A percentile compares a stretch with the other conserved stretches of the same genome.
Conservation (phyloP, 2,113 vertebrate genomes). For the Elgaria multicarinata region DNA sequence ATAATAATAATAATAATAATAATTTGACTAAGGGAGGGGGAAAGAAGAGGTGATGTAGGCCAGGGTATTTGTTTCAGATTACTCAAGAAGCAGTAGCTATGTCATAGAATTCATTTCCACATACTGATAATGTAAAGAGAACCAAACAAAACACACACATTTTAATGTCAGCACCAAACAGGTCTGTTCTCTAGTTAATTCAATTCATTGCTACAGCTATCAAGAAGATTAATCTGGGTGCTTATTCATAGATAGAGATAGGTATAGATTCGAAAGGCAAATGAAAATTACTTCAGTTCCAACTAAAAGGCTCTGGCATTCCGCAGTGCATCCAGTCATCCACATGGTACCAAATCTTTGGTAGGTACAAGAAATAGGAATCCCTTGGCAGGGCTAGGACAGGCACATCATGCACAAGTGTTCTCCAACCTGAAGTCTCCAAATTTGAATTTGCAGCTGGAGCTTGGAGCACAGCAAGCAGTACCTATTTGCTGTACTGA, state of each 20-base stretch:
- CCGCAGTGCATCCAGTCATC: background rate
- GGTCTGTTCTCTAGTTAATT: slow-evolving; percentile 49
- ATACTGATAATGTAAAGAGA: background rate
- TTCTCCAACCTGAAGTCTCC: background rate
- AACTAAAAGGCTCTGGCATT: background rate
- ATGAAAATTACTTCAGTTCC: background rate
- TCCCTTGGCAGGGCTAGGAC: background rate
- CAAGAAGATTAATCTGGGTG: slow-evolving; percentile 34
- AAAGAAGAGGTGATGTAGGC: background rate
- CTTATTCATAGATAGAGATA: background rate
- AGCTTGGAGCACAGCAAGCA: background rate
- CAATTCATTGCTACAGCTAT: slow-evolving; percentile 56
- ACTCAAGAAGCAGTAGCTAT: background rate
- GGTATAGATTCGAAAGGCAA: background rate
- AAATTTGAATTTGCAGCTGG: background rate
- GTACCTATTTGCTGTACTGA: background rate
- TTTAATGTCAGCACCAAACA: slow-evolving; percentile 31
- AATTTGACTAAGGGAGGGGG: background rate
- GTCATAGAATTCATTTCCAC: fast-evolving
- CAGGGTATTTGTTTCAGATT: slow-evolving; percentile 26
- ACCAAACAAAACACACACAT: slow-evolving; percentile 11
- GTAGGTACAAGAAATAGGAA: too few relatives aligned
- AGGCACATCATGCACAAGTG: background rate
- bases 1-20: too few relatives aligned
- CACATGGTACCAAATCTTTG: too few relatives aligned